A percentile compares a stretch with the other conserved stretches of the same genome.
These are phyloP conservation scores for Meiosimyza platycephala DNA, from an alignment of 2,888 invertebrate species.

Conservation along the genomic window DNA sequence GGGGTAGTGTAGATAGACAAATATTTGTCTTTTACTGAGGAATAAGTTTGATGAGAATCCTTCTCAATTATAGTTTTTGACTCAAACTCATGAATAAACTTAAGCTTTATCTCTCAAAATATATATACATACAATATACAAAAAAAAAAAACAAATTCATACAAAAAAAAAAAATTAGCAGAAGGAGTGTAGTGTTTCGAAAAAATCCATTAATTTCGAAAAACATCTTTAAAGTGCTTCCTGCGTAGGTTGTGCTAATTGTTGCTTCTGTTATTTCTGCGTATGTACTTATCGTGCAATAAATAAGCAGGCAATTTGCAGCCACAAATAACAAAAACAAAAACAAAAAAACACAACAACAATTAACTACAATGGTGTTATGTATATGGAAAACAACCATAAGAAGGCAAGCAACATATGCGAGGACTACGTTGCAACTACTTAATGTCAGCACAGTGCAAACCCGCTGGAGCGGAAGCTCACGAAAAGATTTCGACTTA, in stretches of 20 bases:
- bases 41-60: no score
- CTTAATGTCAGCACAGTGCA: constrained; percentile 40
- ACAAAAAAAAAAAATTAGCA: not conserved
- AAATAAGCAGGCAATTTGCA: constrained; percentile 4
- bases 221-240: constrained; percentile 1
- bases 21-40: no score
- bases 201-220: constrained; percentile 16
- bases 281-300: not conserved
- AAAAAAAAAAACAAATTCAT: no score
- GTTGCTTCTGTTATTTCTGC: not conserved
- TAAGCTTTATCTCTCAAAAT: no score
- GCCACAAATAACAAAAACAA: constrained; percentile 9
- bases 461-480: constrained; percentile 27
- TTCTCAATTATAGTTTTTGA: no score
- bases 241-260: not conserved
- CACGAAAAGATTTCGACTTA: constrained; percentile 14
- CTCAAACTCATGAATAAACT: no score
- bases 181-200: not conserved
- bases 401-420: no score
- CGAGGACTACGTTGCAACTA: constrained; percentile 33
- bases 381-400: no score
- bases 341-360: not conserved
- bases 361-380: not conserved
- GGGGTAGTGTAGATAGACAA: no score
- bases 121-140: no score